These are phyloP conservation scores for Drosophila seguyi DNA, from an alignment of 1,140 invertebrate species.

Conservation along the genomic window DNA sequence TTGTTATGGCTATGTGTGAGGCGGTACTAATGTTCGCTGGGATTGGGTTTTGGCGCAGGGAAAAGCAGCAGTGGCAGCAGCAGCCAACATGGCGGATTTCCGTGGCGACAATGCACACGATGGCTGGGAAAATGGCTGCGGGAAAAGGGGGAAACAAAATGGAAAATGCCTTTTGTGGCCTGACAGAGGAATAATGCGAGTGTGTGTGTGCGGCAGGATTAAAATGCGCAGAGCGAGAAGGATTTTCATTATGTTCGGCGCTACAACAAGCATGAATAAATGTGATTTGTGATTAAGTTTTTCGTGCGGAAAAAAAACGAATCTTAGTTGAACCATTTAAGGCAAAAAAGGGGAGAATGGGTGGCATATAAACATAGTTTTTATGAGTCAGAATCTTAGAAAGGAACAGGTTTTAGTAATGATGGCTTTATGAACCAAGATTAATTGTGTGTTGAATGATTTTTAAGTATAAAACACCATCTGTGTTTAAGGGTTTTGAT, in stretches of 20 bases:
- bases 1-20: constrained; percentile 19
- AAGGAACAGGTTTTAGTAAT: neutral
- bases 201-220: constrained; percentile 29
- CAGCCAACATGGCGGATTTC: constrained; percentile 79
- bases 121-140: constrained; percentile 41
- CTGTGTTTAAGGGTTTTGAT: neutral
- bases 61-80: constrained; percentile 16
- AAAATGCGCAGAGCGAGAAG: constrained; percentile 30
- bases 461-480: too few relatives aligned
- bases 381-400: neutral
- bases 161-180: constrained; percentile 50
- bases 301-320: neutral
- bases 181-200: constrained; percentile 13
- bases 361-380: neutral
- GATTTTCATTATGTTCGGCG: constrained; percentile 45
- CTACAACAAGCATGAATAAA: constrained; percentile 43
- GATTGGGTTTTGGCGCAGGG: constrained; percentile 20
- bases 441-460: neutral
- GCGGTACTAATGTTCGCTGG: constrained; percentile 56
- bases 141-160: constrained; percentile 8
- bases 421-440: neutral
- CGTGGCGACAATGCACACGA: constrained; percentile 77
- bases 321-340: constrained; percentile 1
- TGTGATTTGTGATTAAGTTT: constrained; percentile 44
- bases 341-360: neutral